Evolutionary conservation across 2,888 invertebrate species (phyloP), one percentile per base, ranked within the genome.

Genomic region (Megamerina dolium): DNA sequence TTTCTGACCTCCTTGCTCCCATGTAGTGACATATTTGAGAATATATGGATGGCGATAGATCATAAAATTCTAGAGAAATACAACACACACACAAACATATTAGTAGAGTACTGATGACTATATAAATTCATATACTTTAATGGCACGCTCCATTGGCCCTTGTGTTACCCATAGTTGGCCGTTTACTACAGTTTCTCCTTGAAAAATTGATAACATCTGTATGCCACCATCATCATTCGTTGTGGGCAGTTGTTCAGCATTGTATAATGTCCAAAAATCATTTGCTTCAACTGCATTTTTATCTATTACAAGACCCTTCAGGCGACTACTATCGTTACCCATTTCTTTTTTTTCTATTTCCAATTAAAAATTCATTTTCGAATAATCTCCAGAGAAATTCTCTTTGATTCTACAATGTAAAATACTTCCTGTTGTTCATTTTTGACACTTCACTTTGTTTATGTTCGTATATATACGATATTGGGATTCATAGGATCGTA

Each of bases 31-130:
- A 63, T 87, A 92, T 60, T 83, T 83, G 10, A 92, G 71, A 55
- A 93, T 88, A 57, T 82, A 83, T 0, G 93, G 93, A 73, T 93
- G 92, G 0, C 92, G 81, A 68, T 87, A 83, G 43, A 87, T 80
- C 75, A 86, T 83, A 46, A 91, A 75, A 73, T 87, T 88, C 91
- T 92, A 18, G 10, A 39, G 21, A 17, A 32, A 31, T 42, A 79
- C 23, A 23, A 2, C 16, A 26, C 26, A 27, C 14, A 29, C 5
- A 10, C 23, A 33, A 33, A 4, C 8, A 8, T 23, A 8, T 23
- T 23, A 23, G 10, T 23, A 8, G 10, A 23, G 23, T 10, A 23
- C 23, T 8, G 10, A 8, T 8, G 10, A 8, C 8, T 10, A 23
- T 23, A 23, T 23, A 23, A 23, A 23, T 8, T 23, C 6, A 23